Conservation (phyloP, 1,140 invertebrate species). For the Asbolus verrucosus region DNA sequence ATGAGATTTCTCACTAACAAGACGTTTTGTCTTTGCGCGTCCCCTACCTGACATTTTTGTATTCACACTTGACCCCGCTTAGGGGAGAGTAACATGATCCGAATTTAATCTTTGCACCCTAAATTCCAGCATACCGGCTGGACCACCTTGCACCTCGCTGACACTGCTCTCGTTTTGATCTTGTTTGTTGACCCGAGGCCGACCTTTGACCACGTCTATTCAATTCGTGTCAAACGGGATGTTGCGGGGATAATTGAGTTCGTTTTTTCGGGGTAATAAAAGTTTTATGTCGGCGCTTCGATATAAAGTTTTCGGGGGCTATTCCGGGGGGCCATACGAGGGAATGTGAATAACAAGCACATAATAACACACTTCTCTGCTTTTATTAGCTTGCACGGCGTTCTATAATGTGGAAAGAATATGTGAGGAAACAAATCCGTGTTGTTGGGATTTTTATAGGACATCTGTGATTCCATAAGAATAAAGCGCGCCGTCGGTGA, state of each 20-base stretch:
- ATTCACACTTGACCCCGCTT: too few species aligned
- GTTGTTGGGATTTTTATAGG: conserved; percentile 58
- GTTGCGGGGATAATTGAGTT: conserved; percentile 13
- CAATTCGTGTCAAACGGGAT: conserved; percentile 18
- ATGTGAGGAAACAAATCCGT: conserved; percentile 54
- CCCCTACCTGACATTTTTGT: too few species aligned
- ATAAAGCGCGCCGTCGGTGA: conserved; percentile 51
- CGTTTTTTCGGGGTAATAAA: conserved; percentile 21
- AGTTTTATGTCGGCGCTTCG: too few species aligned
- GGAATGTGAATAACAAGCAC: conserved; percentile 17
- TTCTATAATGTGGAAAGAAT: conserved; percentile 52
- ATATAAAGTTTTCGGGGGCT: too few species aligned
- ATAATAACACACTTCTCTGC: conserved; percentile 26
- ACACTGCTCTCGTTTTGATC: conserved; percentile 34
- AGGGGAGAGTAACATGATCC: conserved; percentile 51
- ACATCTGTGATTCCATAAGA: conserved; percentile 58
- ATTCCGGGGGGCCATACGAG: too few species aligned
- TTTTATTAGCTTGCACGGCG: conserved; percentile 48
- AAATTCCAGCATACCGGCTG: conserved; percentile 40
- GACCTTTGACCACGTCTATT: conserved; percentile 46
- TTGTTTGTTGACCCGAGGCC: conserved; percentile 33
- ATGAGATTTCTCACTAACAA: conserved; percentile 53
- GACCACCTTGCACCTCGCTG: conserved; percentile 42
- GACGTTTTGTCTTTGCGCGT: too few species aligned
- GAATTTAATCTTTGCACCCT: conserved; percentile 50